A percentile compares a stretch with the other conserved stretches of the same genome.
Conservation (phyloP, 2,113 vertebrate genomes). For the Lutjanus erythropterus region DNA sequence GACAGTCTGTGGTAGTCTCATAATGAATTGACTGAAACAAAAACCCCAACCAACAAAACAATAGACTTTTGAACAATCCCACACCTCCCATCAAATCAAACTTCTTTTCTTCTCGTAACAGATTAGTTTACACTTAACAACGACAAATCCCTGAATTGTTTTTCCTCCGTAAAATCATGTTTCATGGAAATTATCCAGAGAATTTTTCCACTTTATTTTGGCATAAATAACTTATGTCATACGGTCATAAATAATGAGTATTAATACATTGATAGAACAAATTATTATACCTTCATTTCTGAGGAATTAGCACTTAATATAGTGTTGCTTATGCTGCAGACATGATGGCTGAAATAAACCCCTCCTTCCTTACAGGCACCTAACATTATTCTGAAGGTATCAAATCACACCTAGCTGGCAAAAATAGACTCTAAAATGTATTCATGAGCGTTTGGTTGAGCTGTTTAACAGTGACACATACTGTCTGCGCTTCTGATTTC, state of each 20-base stretch:
- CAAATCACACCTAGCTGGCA: not conserved
- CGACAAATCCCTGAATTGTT: not conserved
- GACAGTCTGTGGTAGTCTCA: not conserved
- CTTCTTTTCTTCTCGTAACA: not conserved
- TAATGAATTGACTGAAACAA: not conserved
- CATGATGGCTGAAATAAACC: not conserved
- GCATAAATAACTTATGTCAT: not conserved
- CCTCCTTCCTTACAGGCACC: not conserved
- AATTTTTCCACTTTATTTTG: not conserved
- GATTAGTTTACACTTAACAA: not conserved
- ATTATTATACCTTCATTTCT: not conserved
- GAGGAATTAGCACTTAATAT: not conserved
- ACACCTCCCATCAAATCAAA: not conserved
- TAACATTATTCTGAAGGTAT: not conserved
- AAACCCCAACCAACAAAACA: not conserved
- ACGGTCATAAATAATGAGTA: not conserved
- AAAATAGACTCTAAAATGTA: not conserved
- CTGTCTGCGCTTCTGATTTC: conserved; percentile 19
- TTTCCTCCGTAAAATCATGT: not conserved
- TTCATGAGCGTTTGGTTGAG: not conserved
- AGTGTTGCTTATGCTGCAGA: not conserved
- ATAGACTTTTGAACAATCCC: not conserved
- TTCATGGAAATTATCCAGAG: not conserved
- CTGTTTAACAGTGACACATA: conserved; percentile 23
- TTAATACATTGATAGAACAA: no score